Evolutionary conservation across 2,113 vertebrate species (phyloP), one percentile per base, ranked within the genome.

Genomic region (Entelurus aequoreus): DNA sequence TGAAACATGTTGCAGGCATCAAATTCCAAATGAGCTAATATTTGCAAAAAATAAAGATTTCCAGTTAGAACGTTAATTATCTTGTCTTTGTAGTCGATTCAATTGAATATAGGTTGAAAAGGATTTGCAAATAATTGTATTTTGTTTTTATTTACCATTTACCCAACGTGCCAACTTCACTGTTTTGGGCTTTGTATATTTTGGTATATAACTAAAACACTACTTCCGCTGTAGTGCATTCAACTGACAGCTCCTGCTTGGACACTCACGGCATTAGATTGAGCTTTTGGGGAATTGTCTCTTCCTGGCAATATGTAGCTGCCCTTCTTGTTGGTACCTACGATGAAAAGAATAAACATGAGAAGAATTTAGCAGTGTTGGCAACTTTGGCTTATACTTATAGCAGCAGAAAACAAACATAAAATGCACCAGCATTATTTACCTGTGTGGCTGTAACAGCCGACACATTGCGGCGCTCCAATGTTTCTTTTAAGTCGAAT

Each of bases 261-360:
- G 58, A 40, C 80, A 97, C 97, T 95, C 88, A 99, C 97, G 95
- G 97, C 97, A 99, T 98, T 44, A 98, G 91, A 86, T 95, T 99
- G 65, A 99, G 94, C 54, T 2, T 28, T 98, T 97, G 65, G 0
- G 97, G 97, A 65, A 99, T 98, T 65, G 94, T 96, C 46, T 95
- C 97, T 73, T 97, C 94, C 4, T 81, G 90, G 62, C 28, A 28
- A 4, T 28, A 1, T 28, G 28, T 4, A 28, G 1, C 28, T 28
- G 28, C 28, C 28, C 28, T 28, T 28, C 28, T 28, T 28, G 94
- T 28, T 28, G 94, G 93, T 71, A 98, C 95, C 97, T 98, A 73
- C 44, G 57, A 40, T 16, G 0, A n/a, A 58, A 38, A 54, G 0
- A 58, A 61, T 47, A 21, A 59, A 66, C 14, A 35, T 37, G 6